A percentile compares a stretch with the other conserved stretches of the same genome.
Evolutionary conservation across 2,113 vertebrate genomes (phyloP).

Genomic region (Erpornis zantholeuca): DNA sequence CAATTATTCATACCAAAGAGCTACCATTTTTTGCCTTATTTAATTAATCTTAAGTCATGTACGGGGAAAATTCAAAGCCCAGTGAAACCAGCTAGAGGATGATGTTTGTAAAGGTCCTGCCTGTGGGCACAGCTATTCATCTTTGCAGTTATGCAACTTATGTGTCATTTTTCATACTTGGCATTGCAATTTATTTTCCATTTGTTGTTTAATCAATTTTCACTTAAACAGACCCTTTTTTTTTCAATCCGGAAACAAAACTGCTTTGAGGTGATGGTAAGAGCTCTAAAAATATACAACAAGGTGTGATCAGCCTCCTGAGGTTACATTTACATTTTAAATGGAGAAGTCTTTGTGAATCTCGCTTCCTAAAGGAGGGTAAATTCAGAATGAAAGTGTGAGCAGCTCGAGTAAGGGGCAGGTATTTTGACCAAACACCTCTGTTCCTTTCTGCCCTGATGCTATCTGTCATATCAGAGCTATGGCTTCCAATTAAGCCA

Average conservation of each 20-base stretch:
- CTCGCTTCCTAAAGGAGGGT: background rate
- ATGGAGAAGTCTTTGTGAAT: background rate
- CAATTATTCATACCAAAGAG: background rate
- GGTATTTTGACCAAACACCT: background rate
- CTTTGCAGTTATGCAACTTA: background rate
- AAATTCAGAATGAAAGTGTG: background rate
- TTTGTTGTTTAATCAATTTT: slow-evolving; percentile 15
- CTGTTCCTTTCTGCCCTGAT: background rate
- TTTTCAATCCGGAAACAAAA: background rate
- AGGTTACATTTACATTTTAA: background rate
- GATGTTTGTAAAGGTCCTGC: background rate
- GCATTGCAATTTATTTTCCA: background rate
- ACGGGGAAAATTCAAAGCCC: background rate
- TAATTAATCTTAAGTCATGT: slow-evolving; percentile 31
- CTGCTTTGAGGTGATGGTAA: background rate
- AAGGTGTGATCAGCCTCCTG: background rate
- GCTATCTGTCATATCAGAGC: background rate
- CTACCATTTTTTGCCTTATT: background rate
- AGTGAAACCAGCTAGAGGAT: background rate
- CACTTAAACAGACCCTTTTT: background rate
- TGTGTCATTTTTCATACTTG: slow-evolving; percentile 5
- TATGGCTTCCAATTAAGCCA: background rate
- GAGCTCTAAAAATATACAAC: background rate
- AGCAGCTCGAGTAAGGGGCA: background rate
- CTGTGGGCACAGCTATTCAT: background rate